Evolutionary conservation across 2,113 vertebrate genomes (phyloP), one percentile per base, ranked within the genome.

Genomic region (Vimba vimba): DNA sequence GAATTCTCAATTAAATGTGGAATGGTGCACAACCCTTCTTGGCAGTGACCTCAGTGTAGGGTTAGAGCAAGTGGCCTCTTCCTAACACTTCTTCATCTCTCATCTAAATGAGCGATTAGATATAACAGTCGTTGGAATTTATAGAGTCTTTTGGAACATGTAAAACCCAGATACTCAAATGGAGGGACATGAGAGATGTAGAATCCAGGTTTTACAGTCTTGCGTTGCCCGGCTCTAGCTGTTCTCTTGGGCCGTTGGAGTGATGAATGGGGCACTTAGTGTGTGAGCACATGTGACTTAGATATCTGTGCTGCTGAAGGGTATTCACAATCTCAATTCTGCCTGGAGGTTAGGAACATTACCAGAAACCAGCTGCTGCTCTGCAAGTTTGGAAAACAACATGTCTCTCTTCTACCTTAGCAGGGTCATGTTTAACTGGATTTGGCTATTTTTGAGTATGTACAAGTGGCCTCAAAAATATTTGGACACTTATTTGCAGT

Each of bases 231-330:
- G 5, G 50, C 19, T 83, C 45, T 50, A 45, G 23, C 52, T 36
- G 81, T 12, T 9, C 23, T 83, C 50, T 43, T 11, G 21, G 50
- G 81, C 10, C 12, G 27, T 13, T 71, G 64, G 19, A 73, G 66
- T 83, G 81, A 83, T 83, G 50, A 73, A 83, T 83, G 66, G 68
- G 50, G 68, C 81, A 83, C 66, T 83, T 83, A 83, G 66, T 71
- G 30, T 52, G 66, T 52, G 50, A 23, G 30, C 68, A 59, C 47
- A 25, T 82, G 85, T 86, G 68, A 39, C 73, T 71, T 79, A 62
- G 45, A 73, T 81, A 71, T 15, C 50, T n/a, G 33, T 62, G 76
- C 85, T 84, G 47, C 84, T 62, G 73, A 64, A 83, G 66, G 77
- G 39, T 73, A 78, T 55, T 73, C 64, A 50, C n/a, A 7, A 74